These are phyloP conservation scores for Drosophila yakuba DNA, from an alignment of 1,140 invertebrate species.

Conservation along the genomic window DNA sequence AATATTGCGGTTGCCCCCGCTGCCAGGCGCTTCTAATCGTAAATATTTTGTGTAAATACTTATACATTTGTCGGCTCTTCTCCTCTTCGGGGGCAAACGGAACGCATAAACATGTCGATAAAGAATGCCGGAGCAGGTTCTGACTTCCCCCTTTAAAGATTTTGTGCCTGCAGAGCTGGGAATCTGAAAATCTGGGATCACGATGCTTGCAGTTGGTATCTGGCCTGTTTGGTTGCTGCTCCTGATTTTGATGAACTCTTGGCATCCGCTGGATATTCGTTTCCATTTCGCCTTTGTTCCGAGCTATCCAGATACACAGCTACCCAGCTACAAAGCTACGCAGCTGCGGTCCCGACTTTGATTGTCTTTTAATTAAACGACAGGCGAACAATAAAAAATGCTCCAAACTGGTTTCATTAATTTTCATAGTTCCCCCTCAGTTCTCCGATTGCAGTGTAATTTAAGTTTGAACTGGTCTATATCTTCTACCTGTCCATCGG, in stretches of 20 bases:
- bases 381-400: constrained; percentile 67
- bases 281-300: constrained; percentile 35
- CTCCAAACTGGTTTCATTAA: constrained; percentile 67
- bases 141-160: constrained; percentile 4
- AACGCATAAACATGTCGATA: constrained; percentile 70
- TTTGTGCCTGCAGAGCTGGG: not conserved
- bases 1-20: constrained; percentile 18
- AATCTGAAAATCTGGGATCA: constrained; percentile 5
- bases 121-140: constrained; percentile 41
- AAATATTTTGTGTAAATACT: constrained; percentile 70
- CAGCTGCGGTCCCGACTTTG: constrained; percentile 56
- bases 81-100: constrained; percentile 35
- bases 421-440: constrained; percentile 21
- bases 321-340: constrained; percentile 17
- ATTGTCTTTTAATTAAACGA: constrained; percentile 80
- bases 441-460: constrained; percentile 13
- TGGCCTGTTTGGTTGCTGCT: constrained; percentile 13
- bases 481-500: constrained; percentile 52
- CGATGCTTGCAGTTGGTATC: constrained; percentile 8
- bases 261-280: constrained; percentile 35
- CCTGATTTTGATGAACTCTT: constrained; percentile 49
- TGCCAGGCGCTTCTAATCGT: constrained; percentile 24
- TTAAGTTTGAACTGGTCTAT: constrained; percentile 42
- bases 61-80: constrained; percentile 58
- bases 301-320: not conserved